Percentiles rank a stretch among this genome's conserved stretches.
Evolutionary conservation across 2,888 invertebrate genomes (phyloP).

Genomic region (Tholera decimalis): DNA sequence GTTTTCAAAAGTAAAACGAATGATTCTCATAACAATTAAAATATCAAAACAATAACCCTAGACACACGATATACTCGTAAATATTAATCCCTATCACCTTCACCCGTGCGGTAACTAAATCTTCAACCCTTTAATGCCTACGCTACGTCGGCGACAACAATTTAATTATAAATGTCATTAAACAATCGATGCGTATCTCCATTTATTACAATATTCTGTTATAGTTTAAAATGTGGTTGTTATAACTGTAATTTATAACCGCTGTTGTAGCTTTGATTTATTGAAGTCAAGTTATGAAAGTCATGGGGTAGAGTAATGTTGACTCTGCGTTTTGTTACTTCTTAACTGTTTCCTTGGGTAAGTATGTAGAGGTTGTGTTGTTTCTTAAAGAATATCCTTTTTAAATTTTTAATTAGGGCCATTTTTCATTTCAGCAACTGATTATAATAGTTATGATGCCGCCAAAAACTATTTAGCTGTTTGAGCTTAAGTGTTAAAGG

Average conservation of each 20-base stretch:
- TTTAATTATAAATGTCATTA: slow-evolving; percentile 87
- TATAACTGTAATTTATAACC: slow-evolving; percentile 86
- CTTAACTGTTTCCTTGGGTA: slow-evolving; percentile 65
- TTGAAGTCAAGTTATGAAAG: slow-evolving; percentile 71
- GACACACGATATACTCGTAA: slow-evolving; percentile 35
- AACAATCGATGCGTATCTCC: slow-evolving; percentile 89
- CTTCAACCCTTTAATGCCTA: slow-evolving; percentile 80
- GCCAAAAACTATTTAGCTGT: no score
- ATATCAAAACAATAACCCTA: slow-evolving; percentile 23
- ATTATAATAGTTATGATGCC: no score
- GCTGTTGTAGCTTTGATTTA: slow-evolving; percentile 78
- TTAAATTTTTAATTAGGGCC: not conserved
- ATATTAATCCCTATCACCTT: slow-evolving; percentile 29
- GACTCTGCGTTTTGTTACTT: slow-evolving; percentile 79
- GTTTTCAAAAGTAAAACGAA: no score
- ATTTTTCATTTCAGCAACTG: not conserved
- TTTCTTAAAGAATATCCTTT: not conserved
- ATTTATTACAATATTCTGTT: slow-evolving; percentile 87
- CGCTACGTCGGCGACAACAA: slow-evolving; percentile 74
- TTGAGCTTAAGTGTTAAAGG: no score
- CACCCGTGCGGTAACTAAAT: slow-evolving; percentile 69
- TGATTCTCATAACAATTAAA: slow-evolving; percentile 17
- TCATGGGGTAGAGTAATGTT: slow-evolving; percentile 78
- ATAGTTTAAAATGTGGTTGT: slow-evolving; percentile 88
- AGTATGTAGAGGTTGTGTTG: slow-evolving; percentile 59